These are phyloP conservation scores for Automeris io DNA, from an alignment of 2,888 invertebrate genomes.

Conservation along the genomic window DNA sequence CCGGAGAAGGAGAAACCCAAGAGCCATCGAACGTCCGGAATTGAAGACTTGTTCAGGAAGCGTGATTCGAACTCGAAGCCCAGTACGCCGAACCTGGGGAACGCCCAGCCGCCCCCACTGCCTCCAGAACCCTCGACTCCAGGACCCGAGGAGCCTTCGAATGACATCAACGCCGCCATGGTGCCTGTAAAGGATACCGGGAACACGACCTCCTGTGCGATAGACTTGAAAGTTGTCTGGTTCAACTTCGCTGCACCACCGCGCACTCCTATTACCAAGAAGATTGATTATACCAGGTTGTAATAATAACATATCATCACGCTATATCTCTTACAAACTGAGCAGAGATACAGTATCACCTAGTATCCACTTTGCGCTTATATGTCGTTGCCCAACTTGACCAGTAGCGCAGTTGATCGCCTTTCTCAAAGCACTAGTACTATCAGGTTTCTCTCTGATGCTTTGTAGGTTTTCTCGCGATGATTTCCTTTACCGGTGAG, in stretches of 20 bases:
- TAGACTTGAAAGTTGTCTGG: conserved; percentile 94
- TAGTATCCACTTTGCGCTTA: no score
- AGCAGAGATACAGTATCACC: no score
- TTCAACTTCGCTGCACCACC: conserved; percentile 99
- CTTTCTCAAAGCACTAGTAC: not conserved
- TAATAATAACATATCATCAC: no score
- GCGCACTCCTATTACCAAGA: conserved; percentile 93
- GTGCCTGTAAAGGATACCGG: conserved; percentile 80
- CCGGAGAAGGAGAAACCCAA: conserved; percentile 54
- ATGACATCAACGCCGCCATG: conserved; percentile 52
- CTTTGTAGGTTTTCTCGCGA: no score
- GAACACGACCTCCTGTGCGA: conserved; percentile 90
- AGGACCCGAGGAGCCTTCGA: conserved; percentile 54
- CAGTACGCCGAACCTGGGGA: conserved; percentile 75
- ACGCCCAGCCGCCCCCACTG: conserved; percentile 46
- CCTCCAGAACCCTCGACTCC: conserved; percentile 53
- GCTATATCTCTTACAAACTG: no score
- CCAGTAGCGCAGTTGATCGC: no score
- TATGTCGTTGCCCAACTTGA: no score
- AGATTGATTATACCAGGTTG: conserved; percentile 94
- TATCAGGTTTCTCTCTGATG: no score
- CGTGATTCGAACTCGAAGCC: conserved; percentile 78
- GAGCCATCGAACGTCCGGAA: conserved; percentile 50
- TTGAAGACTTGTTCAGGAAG: conserved; percentile 67
- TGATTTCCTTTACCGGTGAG: no score